Evolutionary conservation across 2,888 invertebrate genomes (phyloP).

Genomic region (Eupithecia insigniata): DNA sequence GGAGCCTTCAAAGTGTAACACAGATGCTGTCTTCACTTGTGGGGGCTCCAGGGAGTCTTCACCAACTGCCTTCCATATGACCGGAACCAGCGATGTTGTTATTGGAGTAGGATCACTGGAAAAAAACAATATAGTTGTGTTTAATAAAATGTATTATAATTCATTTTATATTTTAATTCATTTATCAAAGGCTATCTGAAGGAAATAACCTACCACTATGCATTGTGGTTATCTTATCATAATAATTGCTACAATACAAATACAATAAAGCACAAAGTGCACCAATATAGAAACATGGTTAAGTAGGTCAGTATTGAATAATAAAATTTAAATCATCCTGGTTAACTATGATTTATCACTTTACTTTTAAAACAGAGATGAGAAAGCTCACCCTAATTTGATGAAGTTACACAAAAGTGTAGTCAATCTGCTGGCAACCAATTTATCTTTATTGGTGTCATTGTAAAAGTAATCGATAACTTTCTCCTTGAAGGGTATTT

Average conservation of each 20-base stretch:
- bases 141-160: background rate
- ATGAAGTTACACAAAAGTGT: constrained; percentile 68
- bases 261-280: background rate
- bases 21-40: constrained; percentile 51
- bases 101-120: constrained; percentile 76
- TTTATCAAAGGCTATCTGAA: background rate
- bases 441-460: constrained; percentile 44
- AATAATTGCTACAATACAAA: background rate
- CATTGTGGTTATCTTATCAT: constrained; percentile 8
- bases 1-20: constrained; percentile 52
- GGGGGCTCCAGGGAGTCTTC: constrained; percentile 40
- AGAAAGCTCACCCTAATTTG: constrained; percentile 62
- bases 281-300: background rate
- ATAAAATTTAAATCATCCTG: background rate
- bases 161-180: background rate
- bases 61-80: constrained; percentile 66
- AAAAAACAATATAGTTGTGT: constrained; percentile 32
- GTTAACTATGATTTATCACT: background rate
- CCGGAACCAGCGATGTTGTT: constrained; percentile 60
- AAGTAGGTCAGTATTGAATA: background rate
- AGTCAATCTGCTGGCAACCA: constrained; percentile 53
- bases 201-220: constrained; percentile 6
- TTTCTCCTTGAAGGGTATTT: constrained; percentile 38
- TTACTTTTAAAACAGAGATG: background rate
- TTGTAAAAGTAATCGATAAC: constrained; percentile 59